Evolutionary conservation across 2,797 vertebrate species (phyloP).

Genomic region (Pyrocephalus nanus): DNA sequence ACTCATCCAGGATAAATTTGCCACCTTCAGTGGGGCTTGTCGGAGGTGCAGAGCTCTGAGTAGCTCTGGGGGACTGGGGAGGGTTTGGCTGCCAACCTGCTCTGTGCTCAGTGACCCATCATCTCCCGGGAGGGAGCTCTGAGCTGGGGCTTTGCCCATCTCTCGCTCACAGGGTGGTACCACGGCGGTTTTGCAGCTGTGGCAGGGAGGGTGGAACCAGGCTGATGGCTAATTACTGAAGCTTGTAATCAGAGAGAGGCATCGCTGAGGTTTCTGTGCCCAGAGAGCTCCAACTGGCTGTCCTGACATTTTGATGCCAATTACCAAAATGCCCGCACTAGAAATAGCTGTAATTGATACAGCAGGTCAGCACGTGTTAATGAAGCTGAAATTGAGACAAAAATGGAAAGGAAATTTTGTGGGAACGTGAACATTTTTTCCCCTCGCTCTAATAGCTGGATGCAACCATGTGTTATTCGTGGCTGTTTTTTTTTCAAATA

Average conservation of each 20-base stretch:
- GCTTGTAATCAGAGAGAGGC: not conserved
- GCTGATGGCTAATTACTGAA: not conserved
- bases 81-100: not conserved
- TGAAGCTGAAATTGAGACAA: not conserved
- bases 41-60: rapidly evolving
- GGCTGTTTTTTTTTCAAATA: not conserved
- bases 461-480: not conserved
- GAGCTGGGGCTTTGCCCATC: not conserved
- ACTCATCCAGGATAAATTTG: not conserved
- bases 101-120: not conserved
- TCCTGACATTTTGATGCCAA: not conserved
- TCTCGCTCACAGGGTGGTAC: rapidly evolving
- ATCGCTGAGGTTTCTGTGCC: not conserved
- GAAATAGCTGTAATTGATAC: not conserved
- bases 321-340: not conserved
- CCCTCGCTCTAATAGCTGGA: not conserved
- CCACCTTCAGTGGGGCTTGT: not conserved
- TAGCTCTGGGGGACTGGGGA: not conserved
- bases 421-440: not conserved
- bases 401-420: not conserved
- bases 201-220: not conserved
- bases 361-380: not conserved
- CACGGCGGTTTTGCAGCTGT: not conserved
- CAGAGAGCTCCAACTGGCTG: not conserved
- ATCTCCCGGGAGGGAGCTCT: rapidly evolving